Percentiles rank a stretch among this genome's conserved stretches.
These are phyloP conservation scores for Drosophila falleni DNA, from an alignment of 2,888 invertebrate genomes.

Conservation along the genomic window DNA sequence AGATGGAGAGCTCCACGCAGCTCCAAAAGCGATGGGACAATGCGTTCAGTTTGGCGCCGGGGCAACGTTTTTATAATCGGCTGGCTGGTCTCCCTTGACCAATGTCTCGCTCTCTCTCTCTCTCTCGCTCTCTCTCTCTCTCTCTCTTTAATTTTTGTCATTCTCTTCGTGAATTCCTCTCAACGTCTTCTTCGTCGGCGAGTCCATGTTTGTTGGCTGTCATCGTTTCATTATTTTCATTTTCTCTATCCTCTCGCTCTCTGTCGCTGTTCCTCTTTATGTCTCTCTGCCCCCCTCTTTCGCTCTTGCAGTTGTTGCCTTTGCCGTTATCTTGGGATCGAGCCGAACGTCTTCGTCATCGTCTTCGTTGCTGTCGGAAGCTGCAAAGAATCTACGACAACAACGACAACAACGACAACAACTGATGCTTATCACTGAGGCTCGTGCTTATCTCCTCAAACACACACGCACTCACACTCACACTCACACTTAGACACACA, in stretches of 20 bases:
- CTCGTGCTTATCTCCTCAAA: conserved; percentile 49
- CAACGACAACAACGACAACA: conserved; percentile 16
- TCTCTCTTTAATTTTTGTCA: neutral
- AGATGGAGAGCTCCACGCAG: conserved; percentile 76
- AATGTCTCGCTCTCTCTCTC: conserved; percentile 11
- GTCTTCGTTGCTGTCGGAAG: conserved; percentile 26
- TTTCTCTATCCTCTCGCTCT: conserved; percentile 9
- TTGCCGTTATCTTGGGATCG: conserved; percentile 37
- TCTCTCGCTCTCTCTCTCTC: neutral
- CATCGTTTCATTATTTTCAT: conserved; percentile 43
- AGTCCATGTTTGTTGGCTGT: conserved; percentile 41
- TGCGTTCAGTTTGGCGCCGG: conserved; percentile 69
- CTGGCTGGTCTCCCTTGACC: conserved; percentile 41
- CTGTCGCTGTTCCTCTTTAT: conserved; percentile 2
- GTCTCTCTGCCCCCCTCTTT: neutral
- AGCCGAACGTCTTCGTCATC: conserved; percentile 22
- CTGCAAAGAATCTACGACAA: conserved; percentile 16
- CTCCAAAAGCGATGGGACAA: conserved; percentile 80
- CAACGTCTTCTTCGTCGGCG: conserved; percentile 7
- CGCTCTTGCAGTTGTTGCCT: conserved; percentile 5
- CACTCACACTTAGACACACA: conserved; percentile 24
- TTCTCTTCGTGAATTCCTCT: neutral
- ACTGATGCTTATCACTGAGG: conserved; percentile 50
- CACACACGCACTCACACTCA: conserved; percentile 20
- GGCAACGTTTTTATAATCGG: conserved; percentile 69